Evolutionary conservation across 1,140 invertebrate species (phyloP), one percentile per base, ranked within the genome.

Genomic region (Camponotus pennsylvanicus): DNA sequence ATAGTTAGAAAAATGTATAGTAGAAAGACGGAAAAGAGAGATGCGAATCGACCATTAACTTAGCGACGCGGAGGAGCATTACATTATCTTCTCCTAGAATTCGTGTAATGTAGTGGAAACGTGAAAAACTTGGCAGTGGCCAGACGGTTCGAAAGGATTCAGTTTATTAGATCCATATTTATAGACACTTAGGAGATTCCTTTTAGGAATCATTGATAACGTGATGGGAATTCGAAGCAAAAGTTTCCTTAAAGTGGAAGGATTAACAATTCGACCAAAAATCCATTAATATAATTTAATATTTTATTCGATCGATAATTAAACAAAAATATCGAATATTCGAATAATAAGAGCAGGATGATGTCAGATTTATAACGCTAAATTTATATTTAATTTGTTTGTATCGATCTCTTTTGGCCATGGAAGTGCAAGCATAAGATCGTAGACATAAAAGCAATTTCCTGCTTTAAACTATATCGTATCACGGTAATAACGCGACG

Each of bases 401-500:
- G 13, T 45, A 40, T 37, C 32, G 45, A 37, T 66, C 3, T 18
- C 49, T 37, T 52, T 27, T 11, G n/a, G 8, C 32, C 15, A 42
- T 4, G 82, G 27, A 21, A 75, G 15, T 57, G 71, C 34, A 8
- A n/a, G 42, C 49, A 42, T 49, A 11, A 40, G 73, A 49, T 66
- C 67, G 61, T 78, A 66, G 66, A 78, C 73, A 85, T 78, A 85
- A 78, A 78, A 85, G 73, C 73, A 77, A 85, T 85, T 78, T 78
- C 61, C 45, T 52, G 42, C 73, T 52, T 78, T 73, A 80, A 89
- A 89, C 83, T 89, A 89, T 89, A 89, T 86, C 73, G 88, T 86
- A 89, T 89, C 88, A 88, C 83, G 45, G 84, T 73, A 86, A 89
- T 85, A 88, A 89, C 83, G 84, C 84, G 84, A 89, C 82, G 88